Evolutionary conservation across 2,888 invertebrate genomes (phyloP).

Genomic region (Drosophila tanythrix): DNA sequence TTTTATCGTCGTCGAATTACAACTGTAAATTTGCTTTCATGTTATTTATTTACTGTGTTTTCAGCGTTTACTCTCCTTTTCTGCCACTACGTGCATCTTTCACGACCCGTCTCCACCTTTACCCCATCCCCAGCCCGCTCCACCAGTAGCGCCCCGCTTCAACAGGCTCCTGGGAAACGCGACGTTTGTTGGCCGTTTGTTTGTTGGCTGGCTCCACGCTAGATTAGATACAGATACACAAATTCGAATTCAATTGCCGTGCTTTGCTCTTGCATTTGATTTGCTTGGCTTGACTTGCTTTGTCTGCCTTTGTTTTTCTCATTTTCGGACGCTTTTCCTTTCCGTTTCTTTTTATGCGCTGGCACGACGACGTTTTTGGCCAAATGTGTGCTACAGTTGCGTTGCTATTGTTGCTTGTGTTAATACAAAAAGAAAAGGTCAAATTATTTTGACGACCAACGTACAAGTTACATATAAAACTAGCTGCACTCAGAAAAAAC

Average conservation of each 20-base stretch:
- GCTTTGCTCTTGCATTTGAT: slow-evolving; percentile 24
- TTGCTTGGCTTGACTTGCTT: slow-evolving; percentile 23
- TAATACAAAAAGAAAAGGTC: slow-evolving; percentile 50
- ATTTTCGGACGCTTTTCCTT: background rate
- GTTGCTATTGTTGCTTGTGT: slow-evolving; percentile 19
- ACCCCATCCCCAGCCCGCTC: background rate
- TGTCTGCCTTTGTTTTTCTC: slow-evolving; percentile 2
- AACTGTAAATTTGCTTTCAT: background rate
- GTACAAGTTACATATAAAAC: slow-evolving; percentile 10
- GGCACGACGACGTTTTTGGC: slow-evolving; percentile 31
- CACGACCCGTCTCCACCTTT: slow-evolving; percentile 1
- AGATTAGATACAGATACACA: slow-evolving; percentile 77
- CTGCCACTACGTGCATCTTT: slow-evolving; percentile 61
- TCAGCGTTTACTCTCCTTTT: slow-evolving; percentile 75
- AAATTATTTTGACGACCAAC: slow-evolving; percentile 57
- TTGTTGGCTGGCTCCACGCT: slow-evolving; percentile 65
- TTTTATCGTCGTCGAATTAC: background rate
- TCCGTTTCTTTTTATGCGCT: slow-evolving; percentile 24
- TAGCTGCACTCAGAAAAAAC: slow-evolving; percentile 13
- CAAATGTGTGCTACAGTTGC: slow-evolving; percentile 43
- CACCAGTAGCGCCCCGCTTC: background rate
- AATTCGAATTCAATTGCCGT: slow-evolving; percentile 69
- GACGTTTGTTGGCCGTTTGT: slow-evolving; percentile 49
- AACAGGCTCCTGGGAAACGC: slow-evolving; percentile 24
- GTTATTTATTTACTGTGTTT: slow-evolving; percentile 72